These are phyloP conservation scores for Seira sanloemensis DNA, from an alignment of 2,888 invertebrate genomes.

Conservation along the genomic window DNA sequence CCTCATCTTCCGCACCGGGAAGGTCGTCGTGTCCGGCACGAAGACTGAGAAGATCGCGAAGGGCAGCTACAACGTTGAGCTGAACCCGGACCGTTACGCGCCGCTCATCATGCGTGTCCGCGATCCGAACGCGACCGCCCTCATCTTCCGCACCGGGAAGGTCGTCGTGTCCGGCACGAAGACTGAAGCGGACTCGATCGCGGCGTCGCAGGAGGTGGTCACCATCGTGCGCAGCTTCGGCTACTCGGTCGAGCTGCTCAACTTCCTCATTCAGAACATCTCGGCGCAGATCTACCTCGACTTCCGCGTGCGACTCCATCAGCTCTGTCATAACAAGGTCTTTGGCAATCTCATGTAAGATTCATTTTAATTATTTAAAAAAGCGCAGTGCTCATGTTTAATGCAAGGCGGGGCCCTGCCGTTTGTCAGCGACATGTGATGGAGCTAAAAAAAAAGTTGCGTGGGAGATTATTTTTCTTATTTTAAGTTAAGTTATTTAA, in stretches of 20 bases:
- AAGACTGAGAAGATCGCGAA: slow-evolving; percentile 78
- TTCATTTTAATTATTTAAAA: neutral
- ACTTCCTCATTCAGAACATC: slow-evolving; percentile 81
- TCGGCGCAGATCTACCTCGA: slow-evolving; percentile 81
- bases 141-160: too few relatives aligned
- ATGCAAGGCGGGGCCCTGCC: too few relatives aligned
- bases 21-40: slow-evolving; percentile 81
- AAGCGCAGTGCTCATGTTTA: too few relatives aligned
- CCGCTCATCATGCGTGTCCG: too few relatives aligned
- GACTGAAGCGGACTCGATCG: too few relatives aligned
- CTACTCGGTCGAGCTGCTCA: slow-evolving; percentile 77
- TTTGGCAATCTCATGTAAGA: slow-evolving; percentile 38
- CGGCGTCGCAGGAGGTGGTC: too few relatives aligned
- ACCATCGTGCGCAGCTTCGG: slow-evolving; percentile 80
- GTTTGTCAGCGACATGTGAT: too few relatives aligned
- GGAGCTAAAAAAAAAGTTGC: too few relatives aligned
- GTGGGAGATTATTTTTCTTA: neutral
- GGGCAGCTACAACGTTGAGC: slow-evolving; percentile 80
- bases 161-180: too few relatives aligned
- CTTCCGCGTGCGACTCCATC: slow-evolving; percentile 80
- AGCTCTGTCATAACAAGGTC: slow-evolving; percentile 75
- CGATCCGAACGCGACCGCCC: too few relatives aligned
- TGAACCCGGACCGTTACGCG: too few relatives aligned
- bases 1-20: slow-evolving; percentile 79
- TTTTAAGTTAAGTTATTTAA: too few relatives aligned